phyloP scores from a whole-genome alignment of 2,797 vertebrate species.

The Capromys pilorides region DNA sequence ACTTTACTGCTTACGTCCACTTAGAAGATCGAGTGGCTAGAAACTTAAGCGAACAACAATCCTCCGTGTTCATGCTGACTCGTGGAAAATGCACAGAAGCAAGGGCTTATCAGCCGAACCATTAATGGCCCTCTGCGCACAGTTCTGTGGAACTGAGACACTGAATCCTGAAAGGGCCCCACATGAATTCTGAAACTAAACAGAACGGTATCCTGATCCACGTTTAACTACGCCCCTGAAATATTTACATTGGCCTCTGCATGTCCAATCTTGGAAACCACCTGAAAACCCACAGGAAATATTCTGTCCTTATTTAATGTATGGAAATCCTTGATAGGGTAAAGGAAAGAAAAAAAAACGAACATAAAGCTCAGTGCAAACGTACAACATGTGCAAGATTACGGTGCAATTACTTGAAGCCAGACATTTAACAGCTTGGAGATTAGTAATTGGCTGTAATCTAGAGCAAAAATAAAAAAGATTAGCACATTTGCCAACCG shows the following conservation, averaged over 20 bases:
- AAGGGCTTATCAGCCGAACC: slow-evolving; percentile 20
- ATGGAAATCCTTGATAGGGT: slow-evolving; percentile 55
- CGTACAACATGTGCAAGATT: background rate
- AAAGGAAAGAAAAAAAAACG: background rate
- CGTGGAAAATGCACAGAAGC: background rate
- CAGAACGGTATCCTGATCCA: slow-evolving; percentile 36
- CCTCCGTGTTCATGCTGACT: slow-evolving; percentile 4
- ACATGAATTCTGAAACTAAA: slow-evolving; percentile 25
- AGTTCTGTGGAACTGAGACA: slow-evolving; percentile 18
- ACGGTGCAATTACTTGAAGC: background rate
- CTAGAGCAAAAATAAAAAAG: slow-evolving; percentile 19
- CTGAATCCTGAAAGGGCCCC: background rate
- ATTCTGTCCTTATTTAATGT: slow-evolving; percentile 55
- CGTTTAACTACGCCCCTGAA: slow-evolving; percentile 41
- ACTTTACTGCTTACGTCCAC: slow-evolving; percentile 13
- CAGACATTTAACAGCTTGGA: background rate
- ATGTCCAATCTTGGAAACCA: slow-evolving; percentile 75
- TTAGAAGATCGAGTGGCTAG: slow-evolving; percentile 16
- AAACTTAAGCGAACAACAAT: slow-evolving; percentile 36
- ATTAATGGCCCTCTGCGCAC: background rate
- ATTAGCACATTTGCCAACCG: background rate
- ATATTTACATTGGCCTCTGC: slow-evolving; percentile 58
- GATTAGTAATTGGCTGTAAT: background rate
- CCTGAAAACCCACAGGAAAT: slow-evolving; percentile 76
- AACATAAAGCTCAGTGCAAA: slow-evolving; percentile 28